A percentile compares a stretch with the other conserved stretches of the same genome.
phyloP scores from a whole-genome alignment of 2,888 invertebrate genomes.

The Trileptium ribeirensis region DNA sequence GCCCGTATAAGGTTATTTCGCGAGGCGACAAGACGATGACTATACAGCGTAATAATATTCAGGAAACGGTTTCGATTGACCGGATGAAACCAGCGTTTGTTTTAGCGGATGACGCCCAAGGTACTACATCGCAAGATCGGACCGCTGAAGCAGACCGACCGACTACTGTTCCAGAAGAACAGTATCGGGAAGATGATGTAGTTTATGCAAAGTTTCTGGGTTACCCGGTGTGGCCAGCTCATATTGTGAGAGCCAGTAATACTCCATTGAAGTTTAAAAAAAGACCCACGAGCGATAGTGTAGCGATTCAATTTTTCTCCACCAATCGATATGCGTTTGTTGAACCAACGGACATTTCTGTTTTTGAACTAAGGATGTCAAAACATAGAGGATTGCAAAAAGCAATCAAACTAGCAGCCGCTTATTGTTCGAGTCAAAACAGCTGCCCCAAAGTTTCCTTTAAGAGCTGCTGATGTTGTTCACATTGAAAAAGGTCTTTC shows the following conservation, averaged over 20 bases:
- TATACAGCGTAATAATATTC: neutral
- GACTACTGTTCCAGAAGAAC: neutral
- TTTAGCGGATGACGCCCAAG: neutral
- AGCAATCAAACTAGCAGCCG: neutral
- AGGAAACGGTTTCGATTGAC: neutral
- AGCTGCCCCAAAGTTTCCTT: neutral
- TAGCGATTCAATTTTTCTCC: neutral
- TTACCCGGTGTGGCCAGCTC: neutral
- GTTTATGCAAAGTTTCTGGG: neutral
- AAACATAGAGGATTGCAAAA: neutral
- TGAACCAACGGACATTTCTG: neutral
- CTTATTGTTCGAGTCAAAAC: neutral
- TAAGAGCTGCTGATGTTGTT: neutral
- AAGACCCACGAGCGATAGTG: neutral
- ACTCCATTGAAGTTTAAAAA: neutral
- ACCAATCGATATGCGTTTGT: neutral
- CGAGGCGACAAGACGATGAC: neutral
- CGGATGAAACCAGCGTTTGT: neutral
- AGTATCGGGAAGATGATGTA: neutral
- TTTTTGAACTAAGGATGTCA: neutral
- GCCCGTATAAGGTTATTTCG: conserved; percentile 10
- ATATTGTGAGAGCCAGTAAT: neutral
- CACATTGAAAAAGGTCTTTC: too few relatives aligned
- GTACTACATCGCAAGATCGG: neutral
- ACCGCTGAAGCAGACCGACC: neutral